A percentile compares a stretch with the other conserved stretches of the same genome.
Conservation (phyloP, 1,140 invertebrate genomes). For the Drosophila mayri region DNA sequence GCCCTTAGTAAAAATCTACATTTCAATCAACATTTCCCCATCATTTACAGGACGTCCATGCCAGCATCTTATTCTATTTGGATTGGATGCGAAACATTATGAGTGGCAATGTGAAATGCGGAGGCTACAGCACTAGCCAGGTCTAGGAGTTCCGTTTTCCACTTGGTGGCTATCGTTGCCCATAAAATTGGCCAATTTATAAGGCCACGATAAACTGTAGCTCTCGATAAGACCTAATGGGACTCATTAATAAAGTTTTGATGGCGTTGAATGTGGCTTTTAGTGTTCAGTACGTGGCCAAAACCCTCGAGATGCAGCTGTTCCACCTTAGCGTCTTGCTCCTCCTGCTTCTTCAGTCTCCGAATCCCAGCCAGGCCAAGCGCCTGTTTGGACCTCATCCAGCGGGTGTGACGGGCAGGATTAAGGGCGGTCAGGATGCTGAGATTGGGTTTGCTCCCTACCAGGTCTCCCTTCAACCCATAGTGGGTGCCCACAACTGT, state of each 20-base stretch:
- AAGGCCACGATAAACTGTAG: conserved; percentile 35
- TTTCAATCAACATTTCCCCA: background rate
- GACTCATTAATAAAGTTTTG: conserved; percentile 40
- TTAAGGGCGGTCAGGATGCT: conserved; percentile 85
- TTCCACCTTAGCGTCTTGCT: conserved; percentile 23
- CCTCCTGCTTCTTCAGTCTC: conserved; percentile 29
- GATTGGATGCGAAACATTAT: conserved; percentile 62
- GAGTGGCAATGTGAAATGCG: conserved; percentile 43
- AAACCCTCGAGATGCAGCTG: conserved; percentile 46
- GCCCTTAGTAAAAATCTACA: background rate
- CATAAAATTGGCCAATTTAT: conserved; percentile 36
- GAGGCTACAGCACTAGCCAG: conserved; percentile 16
- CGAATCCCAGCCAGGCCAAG: conserved; percentile 18
- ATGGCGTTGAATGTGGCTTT: conserved; percentile 22
- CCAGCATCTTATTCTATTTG: conserved; percentile 67
- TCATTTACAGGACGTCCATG: conserved; percentile 82
- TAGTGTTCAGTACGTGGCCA: conserved; percentile 32
- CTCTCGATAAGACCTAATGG: conserved; percentile 17
- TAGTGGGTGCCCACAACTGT: conserved; percentile 71
- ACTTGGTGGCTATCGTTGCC: conserved; percentile 9
- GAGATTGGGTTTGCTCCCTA: conserved; percentile 81
- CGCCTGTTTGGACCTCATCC: conserved; percentile 6
- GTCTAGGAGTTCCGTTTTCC: conserved; percentile 10
- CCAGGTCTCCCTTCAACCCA: conserved; percentile 79
- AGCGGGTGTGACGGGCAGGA: conserved; percentile 35